These are phyloP conservation scores for Caradrina kadenii DNA, from an alignment of 2,888 invertebrate genomes.

Conservation along the genomic window DNA sequence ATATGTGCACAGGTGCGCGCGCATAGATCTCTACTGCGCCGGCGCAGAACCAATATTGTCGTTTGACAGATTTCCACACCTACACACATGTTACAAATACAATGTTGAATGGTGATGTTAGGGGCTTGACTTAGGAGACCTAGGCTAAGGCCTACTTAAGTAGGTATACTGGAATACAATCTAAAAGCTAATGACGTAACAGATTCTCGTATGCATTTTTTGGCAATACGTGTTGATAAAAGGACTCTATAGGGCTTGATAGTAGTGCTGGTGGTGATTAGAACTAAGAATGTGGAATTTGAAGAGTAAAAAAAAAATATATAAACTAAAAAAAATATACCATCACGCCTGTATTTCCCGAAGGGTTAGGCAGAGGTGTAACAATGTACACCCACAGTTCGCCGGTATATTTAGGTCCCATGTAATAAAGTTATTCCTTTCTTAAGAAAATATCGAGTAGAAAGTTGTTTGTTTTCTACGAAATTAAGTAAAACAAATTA, in stretches of 20 bases:
- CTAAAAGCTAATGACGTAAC: neutral
- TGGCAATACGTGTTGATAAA: neutral
- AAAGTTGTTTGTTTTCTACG: neutral
- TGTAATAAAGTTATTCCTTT: neutral
- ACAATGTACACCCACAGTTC: too few species aligned
- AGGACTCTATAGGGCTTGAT: too few species aligned
- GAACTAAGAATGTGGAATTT: too few species aligned
- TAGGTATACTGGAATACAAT: neutral
- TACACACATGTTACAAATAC: constrained; percentile 10
- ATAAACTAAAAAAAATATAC: too few species aligned
- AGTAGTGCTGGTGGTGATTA: too few species aligned
- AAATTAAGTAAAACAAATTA: neutral
- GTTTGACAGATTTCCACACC: constrained; percentile 56
- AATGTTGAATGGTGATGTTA: constrained; percentile 3
- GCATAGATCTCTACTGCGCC: constrained; percentile 55
- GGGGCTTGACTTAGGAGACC: neutral
- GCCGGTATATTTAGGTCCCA: too few species aligned
- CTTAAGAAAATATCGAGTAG: neutral
- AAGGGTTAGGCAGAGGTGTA: too few species aligned
- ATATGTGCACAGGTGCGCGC: constrained; percentile 63
- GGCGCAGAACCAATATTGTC: constrained; percentile 43
- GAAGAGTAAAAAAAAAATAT: too few species aligned
- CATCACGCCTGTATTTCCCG: too few species aligned
- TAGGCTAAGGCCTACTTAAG: neutral
- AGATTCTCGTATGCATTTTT: too few species aligned